Percentiles rank a stretch among this genome's conserved stretches.
These are phyloP conservation scores for Halocynthia aurantium DNA, from an alignment of 23 tunicate genomes.

Conservation along the genomic window DNA sequence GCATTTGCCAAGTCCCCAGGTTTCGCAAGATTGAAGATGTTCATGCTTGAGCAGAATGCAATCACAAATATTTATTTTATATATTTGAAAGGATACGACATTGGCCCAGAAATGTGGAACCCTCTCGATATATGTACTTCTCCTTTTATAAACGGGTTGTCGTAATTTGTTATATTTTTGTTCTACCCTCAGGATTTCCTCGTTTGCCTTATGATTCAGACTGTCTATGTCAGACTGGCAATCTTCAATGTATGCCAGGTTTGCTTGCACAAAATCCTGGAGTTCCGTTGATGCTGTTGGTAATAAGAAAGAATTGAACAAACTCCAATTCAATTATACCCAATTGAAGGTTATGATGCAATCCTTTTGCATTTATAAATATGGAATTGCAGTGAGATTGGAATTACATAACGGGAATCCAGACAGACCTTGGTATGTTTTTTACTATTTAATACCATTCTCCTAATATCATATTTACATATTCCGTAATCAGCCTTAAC, in stretches of 20 bases:
- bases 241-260: slow-evolving; percentile 58
- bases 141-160: slow-evolving; percentile 55
- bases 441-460: no score
- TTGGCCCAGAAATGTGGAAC: slow-evolving; percentile 80
- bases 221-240: slow-evolving; percentile 77
- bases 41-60: background rate
- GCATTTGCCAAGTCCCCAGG: no score
- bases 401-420: background rate
- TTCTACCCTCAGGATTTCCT: slow-evolving; percentile 76
- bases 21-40: no score
- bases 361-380: background rate
- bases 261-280: slow-evolving; percentile 62
- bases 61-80: background rate
- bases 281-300: slow-evolving; percentile 49
- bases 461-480: no score
- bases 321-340: background rate
- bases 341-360: background rate
- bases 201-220: slow-evolving; percentile 77
- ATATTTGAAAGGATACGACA: slow-evolving; percentile 44
- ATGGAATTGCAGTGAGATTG: background rate
- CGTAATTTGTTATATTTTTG: slow-evolving; percentile 75
- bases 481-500: no score
- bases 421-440: no score
- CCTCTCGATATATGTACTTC: slow-evolving; percentile 56
- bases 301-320: background rate